These are phyloP conservation scores for Rhinella marina DNA, from an alignment of 2,797 vertebrate species.

Conservation along the genomic window DNA sequence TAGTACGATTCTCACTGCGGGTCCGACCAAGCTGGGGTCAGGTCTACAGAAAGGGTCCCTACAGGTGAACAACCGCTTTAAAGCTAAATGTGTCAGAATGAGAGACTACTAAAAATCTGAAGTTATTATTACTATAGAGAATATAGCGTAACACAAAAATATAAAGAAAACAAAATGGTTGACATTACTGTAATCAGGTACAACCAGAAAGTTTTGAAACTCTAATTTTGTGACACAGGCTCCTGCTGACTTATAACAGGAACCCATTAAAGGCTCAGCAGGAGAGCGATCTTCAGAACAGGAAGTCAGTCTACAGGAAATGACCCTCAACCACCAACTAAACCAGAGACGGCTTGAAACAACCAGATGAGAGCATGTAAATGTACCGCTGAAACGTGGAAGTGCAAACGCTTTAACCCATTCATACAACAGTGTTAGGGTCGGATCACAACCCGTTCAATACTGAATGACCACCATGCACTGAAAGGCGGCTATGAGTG, in stretches of 20 bases:
- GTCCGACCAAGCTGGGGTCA: too few relatives aligned
- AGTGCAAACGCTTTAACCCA: neutral
- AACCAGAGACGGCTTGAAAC: neutral
- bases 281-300: neutral
- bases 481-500: too few relatives aligned
- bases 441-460: too few relatives aligned
- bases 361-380: neutral
- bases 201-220: neutral
- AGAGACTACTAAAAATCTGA: neutral
- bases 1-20: too few relatives aligned
- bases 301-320: conserved; percentile 7
- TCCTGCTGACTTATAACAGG: neutral
- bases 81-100: neutral
- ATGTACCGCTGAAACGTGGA: neutral
- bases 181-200: neutral
- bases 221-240: neutral
- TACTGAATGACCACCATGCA: too few relatives aligned
- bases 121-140: too few relatives aligned
- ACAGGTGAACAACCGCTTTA: neutral
- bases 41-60: too few relatives aligned
- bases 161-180: too few relatives aligned
- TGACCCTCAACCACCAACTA: neutral
- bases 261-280: conserved; percentile 28
- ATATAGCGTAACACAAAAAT: too few relatives aligned
- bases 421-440: neutral